Evolutionary conservation across 2,797 vertebrate species (phyloP).

Genomic region (Aotus griseimembra): DNA sequence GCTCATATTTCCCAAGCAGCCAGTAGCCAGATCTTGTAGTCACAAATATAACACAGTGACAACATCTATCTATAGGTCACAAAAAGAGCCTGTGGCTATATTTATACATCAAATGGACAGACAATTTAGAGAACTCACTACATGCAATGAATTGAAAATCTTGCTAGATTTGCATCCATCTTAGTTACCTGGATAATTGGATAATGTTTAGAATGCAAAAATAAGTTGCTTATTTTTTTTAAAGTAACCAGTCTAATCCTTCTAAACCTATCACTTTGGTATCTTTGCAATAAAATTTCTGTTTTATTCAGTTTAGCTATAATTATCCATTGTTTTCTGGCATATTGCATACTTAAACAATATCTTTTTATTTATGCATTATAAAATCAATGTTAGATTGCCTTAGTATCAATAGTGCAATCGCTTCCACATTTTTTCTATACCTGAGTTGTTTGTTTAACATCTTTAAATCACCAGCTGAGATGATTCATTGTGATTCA

Average conservation of each 20-base stretch:
- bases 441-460: slow-evolving; percentile 79
- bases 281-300: background rate
- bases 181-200: background rate
- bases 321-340: slow-evolving; percentile 55
- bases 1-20: background rate
- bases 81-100: background rate
- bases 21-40: background rate
- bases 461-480: slow-evolving; percentile 75
- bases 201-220: background rate
- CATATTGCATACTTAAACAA: slow-evolving; percentile 64
- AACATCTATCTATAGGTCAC: background rate
- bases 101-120: background rate
- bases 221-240: background rate
- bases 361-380: slow-evolving; percentile 55
- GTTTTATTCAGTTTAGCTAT: slow-evolving; percentile 4
- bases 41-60: background rate
- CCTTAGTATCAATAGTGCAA: slow-evolving; percentile 64
- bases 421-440: slow-evolving; percentile 44
- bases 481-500: slow-evolving; percentile 80
- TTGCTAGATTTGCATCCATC: background rate
- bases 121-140: background rate
- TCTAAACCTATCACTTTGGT: background rate
- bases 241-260: background rate
- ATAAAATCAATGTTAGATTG: slow-evolving; percentile 66
- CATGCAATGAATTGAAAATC: background rate